Base-by-base conservation (phyloP, 2,797 vertebrate species). In the Mormyrops attenuatus region DNA sequence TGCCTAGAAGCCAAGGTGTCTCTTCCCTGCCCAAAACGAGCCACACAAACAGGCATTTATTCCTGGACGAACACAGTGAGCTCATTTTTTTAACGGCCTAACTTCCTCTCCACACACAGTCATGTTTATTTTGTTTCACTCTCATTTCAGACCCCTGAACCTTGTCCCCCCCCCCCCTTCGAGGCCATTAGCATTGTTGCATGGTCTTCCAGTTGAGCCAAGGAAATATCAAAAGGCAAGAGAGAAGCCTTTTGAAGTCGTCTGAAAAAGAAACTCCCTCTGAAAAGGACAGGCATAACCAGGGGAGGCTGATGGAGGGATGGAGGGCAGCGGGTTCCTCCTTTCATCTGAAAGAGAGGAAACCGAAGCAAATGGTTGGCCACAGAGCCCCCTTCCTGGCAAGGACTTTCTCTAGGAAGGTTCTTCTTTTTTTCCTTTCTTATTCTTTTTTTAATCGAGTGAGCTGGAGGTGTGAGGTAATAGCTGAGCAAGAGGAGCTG, bases 141-240 rank as follows among this genome's bases (percentile, higher is more conserved):
- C 17, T 55, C 50, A 55, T 41, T 69, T 49, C 44, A 84, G 11
- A 57, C 49, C 49, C 17, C 60, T 22, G 47, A 88, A 88, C 41
- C 2, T 63, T 34, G 60, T 44, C 4, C 60, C 26, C 6, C 11
- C 86, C 13, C 30, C 49, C 49, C 52, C 60, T 34, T 52, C 9
- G 41, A 85, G 84, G 55, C 41, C 57, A 57, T 85, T 87, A 66
- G 34, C 44, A 86, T 69, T 86, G 84, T 63, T 55, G 26, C 63
- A 47, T n/a, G 41, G 85, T 50, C 84, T 11, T 66, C 50, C 77
- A 49, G 77, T 52, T 66, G 89, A 91, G 38, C 50, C 34, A 88
- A 49, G 88, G 66, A 85, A 89, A 90, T 89, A 90, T 85, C 77
- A 85, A 66, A 89, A 88, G 89, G 26, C 80, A 85, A 53, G 13